Evolutionary conservation across 2,888 invertebrate species (phyloP).

Genomic region (Incurvaria masculella): DNA sequence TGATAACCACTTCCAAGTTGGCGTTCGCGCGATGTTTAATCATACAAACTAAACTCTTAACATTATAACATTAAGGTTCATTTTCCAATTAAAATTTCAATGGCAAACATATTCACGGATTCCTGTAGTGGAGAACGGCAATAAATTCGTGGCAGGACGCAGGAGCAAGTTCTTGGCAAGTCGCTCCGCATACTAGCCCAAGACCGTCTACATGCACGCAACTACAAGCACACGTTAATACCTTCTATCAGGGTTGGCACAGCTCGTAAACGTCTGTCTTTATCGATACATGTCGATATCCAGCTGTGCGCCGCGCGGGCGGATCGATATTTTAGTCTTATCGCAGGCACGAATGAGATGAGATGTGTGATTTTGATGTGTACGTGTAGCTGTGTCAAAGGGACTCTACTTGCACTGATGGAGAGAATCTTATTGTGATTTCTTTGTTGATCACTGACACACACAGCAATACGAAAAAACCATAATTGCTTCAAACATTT

Average conservation of each 20-base stretch:
- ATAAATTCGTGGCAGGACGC: constrained; percentile 44
- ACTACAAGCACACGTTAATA: neutral
- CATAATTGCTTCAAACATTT: no score
- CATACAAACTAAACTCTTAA: neutral
- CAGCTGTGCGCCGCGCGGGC: neutral
- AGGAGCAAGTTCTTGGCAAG: constrained; percentile 40
- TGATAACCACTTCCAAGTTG: constrained; percentile 43
- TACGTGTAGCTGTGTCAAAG: no score
- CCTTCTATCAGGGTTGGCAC: neutral
- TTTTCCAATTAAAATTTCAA: neutral
- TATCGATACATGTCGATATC: neutral
- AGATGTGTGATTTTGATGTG: no score
- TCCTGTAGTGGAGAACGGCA: constrained; percentile 39
- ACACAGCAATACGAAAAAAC: no score
- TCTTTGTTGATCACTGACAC: no score
- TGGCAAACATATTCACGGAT: constrained; percentile 34
- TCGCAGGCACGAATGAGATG: no score
- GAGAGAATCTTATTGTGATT: no score
- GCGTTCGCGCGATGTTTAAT: constrained; percentile 22
- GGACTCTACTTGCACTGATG: no score
- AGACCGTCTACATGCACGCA: neutral
- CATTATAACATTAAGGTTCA: neutral
- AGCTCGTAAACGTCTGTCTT: neutral
- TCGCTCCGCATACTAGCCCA: neutral
- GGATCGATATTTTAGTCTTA: neutral